Percentiles rank a stretch among this genome's conserved stretches.
Conservation (phyloP, 1,140 invertebrate genomes). For the Sinonovacula constricta region DNA sequence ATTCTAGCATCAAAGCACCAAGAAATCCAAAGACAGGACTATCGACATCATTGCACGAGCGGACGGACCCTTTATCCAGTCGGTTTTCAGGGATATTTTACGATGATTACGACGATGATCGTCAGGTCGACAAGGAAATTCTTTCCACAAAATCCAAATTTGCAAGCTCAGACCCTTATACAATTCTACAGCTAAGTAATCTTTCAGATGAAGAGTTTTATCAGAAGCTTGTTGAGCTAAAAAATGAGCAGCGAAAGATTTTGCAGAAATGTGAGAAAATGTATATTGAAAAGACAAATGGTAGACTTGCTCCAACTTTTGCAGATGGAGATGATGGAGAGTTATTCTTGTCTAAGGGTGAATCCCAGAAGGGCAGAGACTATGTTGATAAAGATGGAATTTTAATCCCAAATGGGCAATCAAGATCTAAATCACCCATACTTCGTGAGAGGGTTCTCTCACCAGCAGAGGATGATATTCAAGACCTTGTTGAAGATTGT, state of each 20-base stretch:
- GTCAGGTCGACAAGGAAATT: constrained; percentile 35
- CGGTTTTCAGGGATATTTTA: constrained; percentile 46
- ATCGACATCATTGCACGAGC: constrained; percentile 61
- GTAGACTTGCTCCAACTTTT: constrained; percentile 33
- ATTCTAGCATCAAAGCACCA: constrained; percentile 73
- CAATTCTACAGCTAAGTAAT: constrained; percentile 54
- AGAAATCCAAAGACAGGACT: constrained; percentile 71
- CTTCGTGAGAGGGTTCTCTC: constrained; percentile 32
- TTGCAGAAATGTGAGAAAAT: constrained; percentile 73
- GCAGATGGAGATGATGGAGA: constrained; percentile 12
- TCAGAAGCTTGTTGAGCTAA: constrained; percentile 71
- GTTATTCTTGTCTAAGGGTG: no score
- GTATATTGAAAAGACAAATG: constrained; percentile 71
- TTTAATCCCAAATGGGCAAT: constrained; percentile 13
- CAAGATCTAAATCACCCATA: constrained; percentile 59
- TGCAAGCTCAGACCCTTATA: constrained; percentile 28
- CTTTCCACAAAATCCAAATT: constrained; percentile 38
- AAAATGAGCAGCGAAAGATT: constrained; percentile 76
- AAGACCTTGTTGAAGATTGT: constrained; percentile 2
- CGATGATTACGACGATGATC: constrained; percentile 43
- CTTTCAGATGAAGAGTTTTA: constrained; percentile 76
- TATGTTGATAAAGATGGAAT: constrained; percentile 47
- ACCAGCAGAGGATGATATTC: not conserved
- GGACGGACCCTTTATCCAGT: constrained; percentile 34
- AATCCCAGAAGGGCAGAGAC: constrained; percentile 1